Evolutionary conservation across 2,888 invertebrate species (phyloP).

Genomic region (Neocrepidodera transversa): DNA sequence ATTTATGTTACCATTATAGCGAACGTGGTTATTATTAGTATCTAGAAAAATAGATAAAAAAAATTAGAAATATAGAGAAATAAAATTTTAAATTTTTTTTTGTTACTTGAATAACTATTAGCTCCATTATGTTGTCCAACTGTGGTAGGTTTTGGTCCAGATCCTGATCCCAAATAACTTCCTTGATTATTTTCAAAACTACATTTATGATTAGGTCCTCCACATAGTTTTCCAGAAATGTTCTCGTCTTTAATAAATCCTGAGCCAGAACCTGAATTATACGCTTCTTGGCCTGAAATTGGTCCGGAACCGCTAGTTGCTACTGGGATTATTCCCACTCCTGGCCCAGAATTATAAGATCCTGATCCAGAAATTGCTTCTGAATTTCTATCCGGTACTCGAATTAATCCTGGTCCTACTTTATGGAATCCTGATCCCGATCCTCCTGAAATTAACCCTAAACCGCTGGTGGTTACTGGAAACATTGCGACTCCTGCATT

Average conservation of each 20-base stretch:
- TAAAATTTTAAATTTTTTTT: neutral
- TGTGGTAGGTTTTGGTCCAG: neutral
- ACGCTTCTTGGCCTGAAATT: no score
- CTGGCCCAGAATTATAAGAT: no score
- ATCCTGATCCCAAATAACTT: neutral
- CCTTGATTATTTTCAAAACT: neutral
- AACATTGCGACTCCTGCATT: neutral
- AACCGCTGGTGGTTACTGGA: neutral
- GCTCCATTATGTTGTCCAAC: neutral
- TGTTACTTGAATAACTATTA: neutral
- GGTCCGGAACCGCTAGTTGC: no score
- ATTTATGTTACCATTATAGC: neutral
- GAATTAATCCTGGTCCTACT: neutral
- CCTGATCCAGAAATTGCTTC: slow-evolving; percentile 5
- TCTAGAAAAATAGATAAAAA: neutral
- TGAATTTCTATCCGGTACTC: neutral
- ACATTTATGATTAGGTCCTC: neutral
- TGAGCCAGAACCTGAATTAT: neutral
- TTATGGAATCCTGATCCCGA: neutral
- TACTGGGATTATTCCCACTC: no score
- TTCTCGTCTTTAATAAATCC: neutral
- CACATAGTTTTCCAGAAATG: neutral
- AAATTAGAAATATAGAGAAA: no score
- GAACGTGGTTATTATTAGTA: neutral
- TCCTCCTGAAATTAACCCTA: neutral